These are phyloP conservation scores for Atta cephalotes DNA, from an alignment of 1,140 invertebrate genomes.

Conservation along the genomic window DNA sequence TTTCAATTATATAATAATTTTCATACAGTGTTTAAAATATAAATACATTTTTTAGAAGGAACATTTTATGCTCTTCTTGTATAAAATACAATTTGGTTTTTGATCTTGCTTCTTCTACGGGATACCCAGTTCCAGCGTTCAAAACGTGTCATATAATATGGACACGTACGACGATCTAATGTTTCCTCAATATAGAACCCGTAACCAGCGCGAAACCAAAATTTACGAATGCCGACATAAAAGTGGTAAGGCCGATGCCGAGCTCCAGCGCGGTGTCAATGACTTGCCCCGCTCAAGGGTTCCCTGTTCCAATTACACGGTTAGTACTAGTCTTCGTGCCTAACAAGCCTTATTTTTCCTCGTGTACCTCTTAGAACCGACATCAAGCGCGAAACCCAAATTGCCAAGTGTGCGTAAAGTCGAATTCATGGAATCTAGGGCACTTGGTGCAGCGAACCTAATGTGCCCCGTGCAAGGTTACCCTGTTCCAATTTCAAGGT, in stretches of 20 bases:
- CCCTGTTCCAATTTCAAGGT: slow-evolving; percentile 87
- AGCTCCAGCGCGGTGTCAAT: slow-evolving; percentile 85
- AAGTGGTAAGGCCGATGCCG: slow-evolving; percentile 78
- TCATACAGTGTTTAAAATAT: neutral
- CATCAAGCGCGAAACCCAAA: slow-evolving; percentile 87
- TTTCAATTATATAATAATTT: neutral
- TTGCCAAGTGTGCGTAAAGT: slow-evolving; percentile 85
- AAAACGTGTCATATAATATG: slow-evolving; percentile 4
- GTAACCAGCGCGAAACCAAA: slow-evolving; percentile 86
- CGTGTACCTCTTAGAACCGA: slow-evolving; percentile 84
- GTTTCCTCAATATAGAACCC: slow-evolving; percentile 82
- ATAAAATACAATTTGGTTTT: neutral
- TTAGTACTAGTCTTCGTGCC: slow-evolving; percentile 71
- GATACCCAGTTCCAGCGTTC: slow-evolving; percentile 63
- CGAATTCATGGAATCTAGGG: slow-evolving; percentile 82
- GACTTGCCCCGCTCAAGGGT: slow-evolving; percentile 90
- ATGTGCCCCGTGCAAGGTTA: slow-evolving; percentile 89
- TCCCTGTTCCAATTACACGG: slow-evolving; percentile 86
- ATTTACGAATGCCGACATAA: slow-evolving; percentile 85
- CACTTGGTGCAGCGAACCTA: slow-evolving; percentile 72
- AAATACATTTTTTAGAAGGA: neutral
- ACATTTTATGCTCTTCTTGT: neutral
- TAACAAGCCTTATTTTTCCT: slow-evolving; percentile 52
- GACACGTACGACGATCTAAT: slow-evolving; percentile 26
- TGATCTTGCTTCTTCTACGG: neutral